Conservation (phyloP, 2,797 vertebrate species). For the Craterocephalus amniculus region DNA sequence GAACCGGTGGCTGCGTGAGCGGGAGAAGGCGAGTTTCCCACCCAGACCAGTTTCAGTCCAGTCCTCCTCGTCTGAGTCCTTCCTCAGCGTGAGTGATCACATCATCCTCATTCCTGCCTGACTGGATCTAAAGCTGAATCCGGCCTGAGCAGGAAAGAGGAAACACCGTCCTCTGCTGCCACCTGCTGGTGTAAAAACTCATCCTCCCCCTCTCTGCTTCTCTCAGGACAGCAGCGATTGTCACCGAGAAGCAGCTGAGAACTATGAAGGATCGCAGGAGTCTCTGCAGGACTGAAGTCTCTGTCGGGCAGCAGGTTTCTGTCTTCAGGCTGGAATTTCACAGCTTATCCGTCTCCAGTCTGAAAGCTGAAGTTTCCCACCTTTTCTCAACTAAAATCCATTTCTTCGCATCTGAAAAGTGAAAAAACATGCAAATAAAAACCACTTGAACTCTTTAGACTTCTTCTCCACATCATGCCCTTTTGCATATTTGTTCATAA, state of each 20-base stretch:
- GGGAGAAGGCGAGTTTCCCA: constrained; percentile 38
- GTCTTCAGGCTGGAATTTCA: background rate
- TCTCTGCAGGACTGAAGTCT: constrained; percentile 68
- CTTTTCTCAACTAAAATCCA: no score
- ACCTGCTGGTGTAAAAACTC: constrained; percentile 29
- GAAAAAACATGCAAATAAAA: no score
- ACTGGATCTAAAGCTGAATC: background rate
- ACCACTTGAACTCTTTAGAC: no score
- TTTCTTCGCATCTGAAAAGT: no score
- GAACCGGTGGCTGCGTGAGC: constrained; percentile 74
- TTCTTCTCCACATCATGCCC: no score
- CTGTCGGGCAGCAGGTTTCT: background rate
- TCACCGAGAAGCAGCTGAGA: constrained; percentile 44
- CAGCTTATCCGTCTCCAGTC: no score
- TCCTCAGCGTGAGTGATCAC: constrained; percentile 71
- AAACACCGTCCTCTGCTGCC: constrained; percentile 36
- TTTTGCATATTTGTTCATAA: no score
- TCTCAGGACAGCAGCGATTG: constrained; percentile 67
- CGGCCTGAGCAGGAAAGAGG: no score
- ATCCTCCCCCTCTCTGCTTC: background rate
- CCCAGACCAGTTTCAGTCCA: background rate
- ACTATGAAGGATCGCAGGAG: constrained; percentile 72
- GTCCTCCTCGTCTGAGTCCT: constrained; percentile 65
- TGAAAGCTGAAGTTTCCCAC: no score
- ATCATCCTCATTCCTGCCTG: background rate